Evolutionary conservation across 2,797 vertebrate species (phyloP).

Genomic region (Falco biarmicus): DNA sequence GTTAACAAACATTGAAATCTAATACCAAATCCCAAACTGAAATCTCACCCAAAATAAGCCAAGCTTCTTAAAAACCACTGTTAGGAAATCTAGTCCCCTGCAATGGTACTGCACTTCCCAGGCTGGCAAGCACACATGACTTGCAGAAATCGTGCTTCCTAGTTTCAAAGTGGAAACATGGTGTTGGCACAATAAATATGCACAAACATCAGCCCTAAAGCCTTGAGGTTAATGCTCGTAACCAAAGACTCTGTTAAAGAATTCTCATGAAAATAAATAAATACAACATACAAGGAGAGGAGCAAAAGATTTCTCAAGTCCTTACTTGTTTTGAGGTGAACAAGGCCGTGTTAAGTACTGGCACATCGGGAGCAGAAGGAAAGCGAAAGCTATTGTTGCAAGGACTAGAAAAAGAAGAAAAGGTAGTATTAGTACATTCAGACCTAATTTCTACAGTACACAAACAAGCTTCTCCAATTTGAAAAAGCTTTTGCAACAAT

Average conservation of each 20-base stretch:
- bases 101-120: not conserved
- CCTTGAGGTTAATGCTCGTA: not conserved
- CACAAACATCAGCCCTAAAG: not conserved
- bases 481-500: slow-evolving; percentile 27
- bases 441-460: slow-evolving; percentile 2
- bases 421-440: slow-evolving; percentile 42
- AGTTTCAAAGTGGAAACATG: not conserved
- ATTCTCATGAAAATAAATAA: slow-evolving; percentile 4
- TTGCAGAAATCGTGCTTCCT: not conserved
- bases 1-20: not conserved
- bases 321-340: slow-evolving; percentile 99
- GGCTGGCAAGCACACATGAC: not conserved
- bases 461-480: not conserved
- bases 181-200: not conserved
- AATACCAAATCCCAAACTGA: not conserved
- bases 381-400: slow-evolving; percentile 98
- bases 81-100: not conserved
- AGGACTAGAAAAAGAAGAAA: slow-evolving; percentile 85
- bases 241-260: not conserved
- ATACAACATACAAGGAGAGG: not conserved
- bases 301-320: slow-evolving; percentile 17
- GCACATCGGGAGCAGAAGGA: slow-evolving; percentile 99
- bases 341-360: slow-evolving; percentile 99
- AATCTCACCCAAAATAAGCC: not conserved
- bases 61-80: not conserved